Conservation (phyloP, 2,888 invertebrate genomes). For the Ommatoiulus sabulosus region DNA sequence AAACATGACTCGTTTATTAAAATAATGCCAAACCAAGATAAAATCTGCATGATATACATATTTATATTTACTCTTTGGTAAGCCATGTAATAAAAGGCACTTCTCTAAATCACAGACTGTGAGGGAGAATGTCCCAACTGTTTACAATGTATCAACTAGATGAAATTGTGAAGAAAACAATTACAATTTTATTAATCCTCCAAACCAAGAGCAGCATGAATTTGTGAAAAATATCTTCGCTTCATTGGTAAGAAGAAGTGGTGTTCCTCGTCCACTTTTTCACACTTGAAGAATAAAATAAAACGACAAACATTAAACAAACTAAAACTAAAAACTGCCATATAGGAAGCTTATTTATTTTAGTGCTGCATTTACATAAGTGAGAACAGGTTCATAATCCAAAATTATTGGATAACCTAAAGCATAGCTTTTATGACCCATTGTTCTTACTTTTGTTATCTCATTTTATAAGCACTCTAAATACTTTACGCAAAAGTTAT, state of each 20-base stretch:
- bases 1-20: neutral
- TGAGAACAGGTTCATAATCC: no score
- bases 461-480: no score
- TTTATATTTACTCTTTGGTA: slow-evolving; percentile 42
- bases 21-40: neutral
- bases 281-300: slow-evolving; percentile 59
- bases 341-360: no score
- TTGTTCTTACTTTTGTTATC: no score
- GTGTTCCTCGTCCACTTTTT: slow-evolving; percentile 62
- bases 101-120: neutral
- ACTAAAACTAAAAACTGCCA: neutral
- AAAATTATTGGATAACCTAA: no score
- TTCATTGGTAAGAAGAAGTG: slow-evolving; percentile 63
- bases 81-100: slow-evolving; percentile 10
- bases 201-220: slow-evolving; percentile 62
- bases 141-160: neutral
- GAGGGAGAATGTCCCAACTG: neutral
- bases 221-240: slow-evolving; percentile 63
- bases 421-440: no score
- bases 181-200: slow-evolving; percentile 59
- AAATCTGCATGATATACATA: neutral
- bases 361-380: no score
- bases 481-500: no score
- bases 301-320: neutral
- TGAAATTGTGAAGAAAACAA: neutral